Conservation (phyloP, 2,888 invertebrate genomes). For the Celastrina argiolus region DNA sequence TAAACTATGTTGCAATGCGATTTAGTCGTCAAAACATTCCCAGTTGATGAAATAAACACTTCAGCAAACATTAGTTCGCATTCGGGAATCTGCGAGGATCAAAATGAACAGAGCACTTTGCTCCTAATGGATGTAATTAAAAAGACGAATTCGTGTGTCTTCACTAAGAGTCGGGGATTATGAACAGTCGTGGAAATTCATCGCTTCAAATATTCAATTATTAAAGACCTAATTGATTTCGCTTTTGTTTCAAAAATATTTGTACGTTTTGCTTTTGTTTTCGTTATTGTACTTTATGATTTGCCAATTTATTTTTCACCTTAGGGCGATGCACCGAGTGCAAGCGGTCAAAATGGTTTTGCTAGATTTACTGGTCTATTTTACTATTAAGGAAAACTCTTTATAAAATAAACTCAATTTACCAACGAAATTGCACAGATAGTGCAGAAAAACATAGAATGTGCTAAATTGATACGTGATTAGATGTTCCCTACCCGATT, state of each 20-base stretch:
- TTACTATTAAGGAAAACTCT: no score
- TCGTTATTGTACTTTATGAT: neutral
- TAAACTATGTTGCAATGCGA: neutral
- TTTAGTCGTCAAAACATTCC: neutral
- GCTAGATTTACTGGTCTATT: no score
- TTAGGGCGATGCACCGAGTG: no score
- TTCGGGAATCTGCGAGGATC: neutral
- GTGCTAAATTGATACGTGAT: no score
- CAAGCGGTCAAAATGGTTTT: no score
- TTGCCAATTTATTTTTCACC: neutral
- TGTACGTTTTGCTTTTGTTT: neutral
- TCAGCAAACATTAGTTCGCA: neutral
- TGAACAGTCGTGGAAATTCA: neutral
- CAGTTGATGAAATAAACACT: neutral
- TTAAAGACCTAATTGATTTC: neutral
- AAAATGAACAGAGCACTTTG: slow-evolving; percentile 11
- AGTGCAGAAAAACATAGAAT: no score
- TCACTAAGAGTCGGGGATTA: neutral
- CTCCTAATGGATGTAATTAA: slow-evolving; percentile 20
- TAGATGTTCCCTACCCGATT: no score
- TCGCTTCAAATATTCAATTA: neutral
- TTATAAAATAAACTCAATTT: no score
- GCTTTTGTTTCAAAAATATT: neutral
- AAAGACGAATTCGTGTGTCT: neutral
- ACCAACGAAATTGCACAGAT: no score